phyloP scores from a whole-genome alignment of 2,888 invertebrate genomes.

The Dorcus parallelipipedus region DNA sequence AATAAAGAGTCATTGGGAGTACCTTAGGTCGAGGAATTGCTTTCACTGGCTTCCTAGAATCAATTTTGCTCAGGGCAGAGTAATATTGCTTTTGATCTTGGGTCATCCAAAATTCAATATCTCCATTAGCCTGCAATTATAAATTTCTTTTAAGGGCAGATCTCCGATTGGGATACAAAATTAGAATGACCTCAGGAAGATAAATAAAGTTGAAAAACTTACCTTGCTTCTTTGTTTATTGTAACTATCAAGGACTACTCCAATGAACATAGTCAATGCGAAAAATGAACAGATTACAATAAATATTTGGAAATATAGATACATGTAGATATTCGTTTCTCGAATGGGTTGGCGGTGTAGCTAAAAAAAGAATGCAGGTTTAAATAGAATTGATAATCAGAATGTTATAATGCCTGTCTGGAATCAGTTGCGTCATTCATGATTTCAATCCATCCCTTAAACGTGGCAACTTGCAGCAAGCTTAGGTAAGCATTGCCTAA shows the following conservation, averaged over 20 bases:
- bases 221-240: slow-evolving; percentile 98
- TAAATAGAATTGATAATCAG: background rate
- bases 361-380: slow-evolving; percentile 51
- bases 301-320: slow-evolving; percentile 98
- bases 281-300: slow-evolving; percentile 99
- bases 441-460: slow-evolving; percentile 98
- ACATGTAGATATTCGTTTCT: slow-evolving; percentile 96
- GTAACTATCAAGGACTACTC: slow-evolving; percentile 99
- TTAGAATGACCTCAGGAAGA: background rate
- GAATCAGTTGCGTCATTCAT: slow-evolving; percentile 98
- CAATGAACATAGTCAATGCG: slow-evolving; percentile 98
- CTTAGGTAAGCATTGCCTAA: slow-evolving; percentile 96
- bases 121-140: slow-evolving; percentile 72
- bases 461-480: slow-evolving; percentile 97
- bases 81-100: slow-evolving; percentile 99
- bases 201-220: slow-evolving; percentile 33
- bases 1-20: slow-evolving; percentile 28
- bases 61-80: slow-evolving; percentile 99
- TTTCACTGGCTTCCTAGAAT: slow-evolving; percentile 96
- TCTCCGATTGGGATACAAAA: background rate
- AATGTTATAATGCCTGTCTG: slow-evolving; percentile 66
- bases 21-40: slow-evolving; percentile 97
- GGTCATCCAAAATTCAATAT: slow-evolving; percentile 99
- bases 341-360: slow-evolving; percentile 85
- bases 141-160: slow-evolving; percentile 2